Conservation (phyloP, 2,888 invertebrate genomes). For the Mesorhabditis spiculigera region DNA sequence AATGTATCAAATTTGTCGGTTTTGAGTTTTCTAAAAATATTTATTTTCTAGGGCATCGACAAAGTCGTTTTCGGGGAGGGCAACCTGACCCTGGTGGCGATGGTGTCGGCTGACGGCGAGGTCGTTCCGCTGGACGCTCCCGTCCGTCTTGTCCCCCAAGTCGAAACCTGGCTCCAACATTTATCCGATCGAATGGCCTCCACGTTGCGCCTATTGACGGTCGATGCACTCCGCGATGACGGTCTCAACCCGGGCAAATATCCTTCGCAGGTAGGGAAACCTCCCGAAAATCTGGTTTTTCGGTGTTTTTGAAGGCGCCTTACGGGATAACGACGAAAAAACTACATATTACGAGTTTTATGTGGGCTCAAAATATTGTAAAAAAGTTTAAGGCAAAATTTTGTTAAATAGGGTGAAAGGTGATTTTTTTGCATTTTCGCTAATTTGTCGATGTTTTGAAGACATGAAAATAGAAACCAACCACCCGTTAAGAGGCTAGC, state of each 20-base stretch:
- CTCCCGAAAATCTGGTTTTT: neutral
- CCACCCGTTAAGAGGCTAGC: too few species aligned
- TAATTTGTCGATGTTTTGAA: too few species aligned
- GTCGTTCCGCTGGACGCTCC: slow-evolving; percentile 66
- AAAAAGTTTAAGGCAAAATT: too few species aligned
- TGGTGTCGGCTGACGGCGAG: slow-evolving; percentile 73
- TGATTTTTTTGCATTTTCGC: too few species aligned
- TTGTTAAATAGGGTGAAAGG: too few species aligned
- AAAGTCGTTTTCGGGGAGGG: slow-evolving; percentile 70
- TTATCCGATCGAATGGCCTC: slow-evolving; percentile 79
- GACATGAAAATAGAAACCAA: too few species aligned
- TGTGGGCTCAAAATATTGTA: too few species aligned
- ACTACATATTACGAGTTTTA: too few species aligned
- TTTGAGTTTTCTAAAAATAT: slow-evolving; percentile 61
- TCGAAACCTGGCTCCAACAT: slow-evolving; percentile 75
- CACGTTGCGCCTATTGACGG: slow-evolving; percentile 72
- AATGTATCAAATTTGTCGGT: slow-evolving; percentile 65
- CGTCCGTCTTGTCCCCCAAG: slow-evolving; percentile 73
- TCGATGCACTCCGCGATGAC: slow-evolving; percentile 65
- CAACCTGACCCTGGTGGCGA: slow-evolving; percentile 68
- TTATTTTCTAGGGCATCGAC: slow-evolving; percentile 74
- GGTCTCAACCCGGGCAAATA: slow-evolving; percentile 69
- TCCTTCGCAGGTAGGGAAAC: slow-evolving; percentile 68
- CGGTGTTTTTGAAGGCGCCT: too few species aligned
- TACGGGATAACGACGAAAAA: too few species aligned